phyloP scores from a whole-genome alignment of 2,113 vertebrate species.

The Romanogobio albipinnatus region DNA sequence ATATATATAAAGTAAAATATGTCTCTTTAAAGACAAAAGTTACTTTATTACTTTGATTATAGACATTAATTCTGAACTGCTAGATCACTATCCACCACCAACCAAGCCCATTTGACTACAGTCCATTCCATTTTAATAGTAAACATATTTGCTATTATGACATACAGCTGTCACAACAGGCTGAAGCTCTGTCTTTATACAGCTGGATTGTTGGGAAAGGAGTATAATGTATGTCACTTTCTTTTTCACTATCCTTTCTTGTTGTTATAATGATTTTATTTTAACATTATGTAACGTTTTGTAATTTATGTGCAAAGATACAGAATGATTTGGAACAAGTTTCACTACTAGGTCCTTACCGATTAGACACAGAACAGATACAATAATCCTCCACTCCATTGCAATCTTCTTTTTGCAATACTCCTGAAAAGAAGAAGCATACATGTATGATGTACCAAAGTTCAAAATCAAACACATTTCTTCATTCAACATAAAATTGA shows the following conservation, averaged over 20 bases:
- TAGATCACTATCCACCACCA: neutral
- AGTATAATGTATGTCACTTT: neutral
- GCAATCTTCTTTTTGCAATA: neutral
- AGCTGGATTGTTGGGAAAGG: neutral
- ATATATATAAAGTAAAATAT: neutral
- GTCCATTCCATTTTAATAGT: neutral
- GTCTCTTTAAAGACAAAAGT: no score
- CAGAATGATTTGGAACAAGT: neutral
- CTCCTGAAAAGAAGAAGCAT: neutral
- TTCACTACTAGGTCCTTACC: neutral
- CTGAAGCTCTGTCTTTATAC: neutral
- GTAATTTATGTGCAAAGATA: neutral
- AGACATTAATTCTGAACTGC: neutral
- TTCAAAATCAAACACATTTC: neutral
- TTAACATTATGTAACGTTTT: neutral
- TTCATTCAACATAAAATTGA: neutral
- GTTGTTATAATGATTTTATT: neutral
- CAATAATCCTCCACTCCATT: constrained; percentile 31
- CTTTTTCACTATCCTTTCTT: neutral
- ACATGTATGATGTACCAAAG: neutral
- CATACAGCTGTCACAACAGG: neutral
- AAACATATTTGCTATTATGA: neutral
- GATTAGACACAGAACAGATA: neutral
- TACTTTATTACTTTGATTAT: no score
- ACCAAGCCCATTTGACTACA: neutral